These are phyloP conservation scores for Cylindroiulus punctatus DNA, from an alignment of 2,888 invertebrate species.

Conservation along the genomic window DNA sequence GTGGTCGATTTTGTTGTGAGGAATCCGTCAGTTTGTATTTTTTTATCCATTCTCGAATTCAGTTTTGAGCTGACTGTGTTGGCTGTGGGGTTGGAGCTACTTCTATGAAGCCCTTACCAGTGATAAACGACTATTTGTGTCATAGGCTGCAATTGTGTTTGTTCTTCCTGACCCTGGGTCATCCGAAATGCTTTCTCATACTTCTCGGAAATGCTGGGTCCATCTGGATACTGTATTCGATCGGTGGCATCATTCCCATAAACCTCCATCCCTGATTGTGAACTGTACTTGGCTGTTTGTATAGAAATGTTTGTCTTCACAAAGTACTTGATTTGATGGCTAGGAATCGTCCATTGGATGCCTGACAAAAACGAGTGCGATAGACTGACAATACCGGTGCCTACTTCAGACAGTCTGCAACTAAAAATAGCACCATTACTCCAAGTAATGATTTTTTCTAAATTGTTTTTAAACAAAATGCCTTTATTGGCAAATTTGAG, in stretches of 20 bases:
- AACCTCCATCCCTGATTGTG: background rate
- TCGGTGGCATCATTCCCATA: background rate
- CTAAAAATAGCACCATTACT: background rate
- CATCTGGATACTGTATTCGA: constrained; percentile 3
- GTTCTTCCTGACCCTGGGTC: constrained; percentile 1
- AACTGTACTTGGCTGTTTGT: background rate
- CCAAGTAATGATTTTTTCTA: too few relatives aligned
- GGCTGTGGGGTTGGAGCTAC: background rate
- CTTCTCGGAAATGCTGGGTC: background rate
- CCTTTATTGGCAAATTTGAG: too few relatives aligned
- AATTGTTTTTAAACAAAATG: too few relatives aligned
- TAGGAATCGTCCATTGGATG: background rate
- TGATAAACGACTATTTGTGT: background rate
- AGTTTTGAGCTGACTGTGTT: too few relatives aligned
- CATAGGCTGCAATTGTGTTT: background rate
- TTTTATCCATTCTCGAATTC: too few relatives aligned
- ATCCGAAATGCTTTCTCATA: background rate
- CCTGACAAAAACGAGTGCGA: background rate
- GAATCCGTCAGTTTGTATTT: too few relatives aligned
- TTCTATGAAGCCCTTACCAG: background rate
- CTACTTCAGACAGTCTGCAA: background rate
- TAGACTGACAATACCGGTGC: background rate
- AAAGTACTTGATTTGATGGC: background rate
- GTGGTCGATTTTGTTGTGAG: too few relatives aligned
- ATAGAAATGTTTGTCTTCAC: constrained; percentile 2